These are phyloP conservation scores for Poecilobothrus nobilitatus DNA, from an alignment of 2,888 invertebrate species.

Conservation along the genomic window DNA sequence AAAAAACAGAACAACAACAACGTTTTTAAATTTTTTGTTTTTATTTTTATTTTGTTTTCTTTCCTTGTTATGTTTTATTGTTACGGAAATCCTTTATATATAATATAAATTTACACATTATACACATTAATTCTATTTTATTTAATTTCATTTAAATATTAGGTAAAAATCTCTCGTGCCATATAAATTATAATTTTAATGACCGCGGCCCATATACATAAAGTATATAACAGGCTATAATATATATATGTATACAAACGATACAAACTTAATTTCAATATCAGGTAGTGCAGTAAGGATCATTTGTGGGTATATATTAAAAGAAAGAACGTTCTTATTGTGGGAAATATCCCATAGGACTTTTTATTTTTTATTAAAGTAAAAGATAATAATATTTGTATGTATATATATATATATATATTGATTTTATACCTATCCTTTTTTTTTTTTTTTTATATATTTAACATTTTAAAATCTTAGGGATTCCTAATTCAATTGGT, in stretches of 20 bases:
- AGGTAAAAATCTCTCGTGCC: background rate
- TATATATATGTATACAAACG: background rate
- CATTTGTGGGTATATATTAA: background rate
- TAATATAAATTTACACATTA: background rate
- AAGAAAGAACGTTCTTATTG: background rate
- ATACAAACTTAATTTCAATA: too few species aligned
- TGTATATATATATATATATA: too few species aligned
- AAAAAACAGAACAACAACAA: too few species aligned
- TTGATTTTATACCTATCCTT: background rate
- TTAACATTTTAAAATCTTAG: background rate
- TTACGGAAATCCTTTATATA: background rate
- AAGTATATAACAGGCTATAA: too few species aligned
- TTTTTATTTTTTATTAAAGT: too few species aligned
- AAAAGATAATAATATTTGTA: too few species aligned
- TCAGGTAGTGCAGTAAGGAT: too few species aligned
- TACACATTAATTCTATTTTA: too few species aligned
- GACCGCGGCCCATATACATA: too few species aligned
- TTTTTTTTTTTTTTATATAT: too few species aligned
- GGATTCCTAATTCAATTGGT: constrained; percentile 1
- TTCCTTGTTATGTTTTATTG: background rate
- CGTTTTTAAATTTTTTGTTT: too few species aligned
- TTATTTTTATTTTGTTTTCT: too few species aligned
- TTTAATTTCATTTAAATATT: background rate
- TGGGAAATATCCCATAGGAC: background rate
- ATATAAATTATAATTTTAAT: background rate